phyloP scores from a whole-genome alignment of 2,113 vertebrate species.

The Dipodomys spectabilis region DNA sequence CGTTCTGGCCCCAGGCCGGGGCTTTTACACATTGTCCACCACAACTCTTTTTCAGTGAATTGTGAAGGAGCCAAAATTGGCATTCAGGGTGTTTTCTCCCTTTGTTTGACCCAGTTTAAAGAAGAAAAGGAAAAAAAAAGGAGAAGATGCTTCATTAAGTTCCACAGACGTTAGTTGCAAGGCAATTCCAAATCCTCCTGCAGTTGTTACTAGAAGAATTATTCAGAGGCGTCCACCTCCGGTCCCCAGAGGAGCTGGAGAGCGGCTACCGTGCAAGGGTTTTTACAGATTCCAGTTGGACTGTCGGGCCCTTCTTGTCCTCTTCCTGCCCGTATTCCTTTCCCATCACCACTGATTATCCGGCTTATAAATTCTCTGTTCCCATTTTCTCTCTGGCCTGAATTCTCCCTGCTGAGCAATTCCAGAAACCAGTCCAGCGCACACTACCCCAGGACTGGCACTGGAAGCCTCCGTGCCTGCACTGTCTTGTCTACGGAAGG shows the following conservation, averaged over 20 bases:
- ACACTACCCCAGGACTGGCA: not conserved
- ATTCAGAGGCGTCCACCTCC: not conserved
- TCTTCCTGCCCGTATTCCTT: constrained; percentile 25
- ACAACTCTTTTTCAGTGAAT: not conserved
- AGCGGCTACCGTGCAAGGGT: not conserved
- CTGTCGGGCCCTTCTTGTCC: not conserved
- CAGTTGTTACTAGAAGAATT: constrained; percentile 40
- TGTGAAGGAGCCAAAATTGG: constrained; percentile 3
- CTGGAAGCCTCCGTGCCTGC: not conserved
- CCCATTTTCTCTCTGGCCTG: constrained; percentile 1
- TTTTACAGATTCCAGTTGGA: constrained; percentile 13
- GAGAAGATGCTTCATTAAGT: constrained; percentile 69
- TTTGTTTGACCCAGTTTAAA: constrained; percentile 69
- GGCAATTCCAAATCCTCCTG: constrained; percentile 49
- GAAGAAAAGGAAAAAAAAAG: constrained; percentile 51
- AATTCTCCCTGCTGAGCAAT: constrained; percentile 13
- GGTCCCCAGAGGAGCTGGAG: constrained; percentile 18
- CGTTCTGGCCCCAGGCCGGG: constrained; percentile 5
- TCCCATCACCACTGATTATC: constrained; percentile 35
- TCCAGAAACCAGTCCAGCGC: not conserved
- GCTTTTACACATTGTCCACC: constrained; percentile 42
- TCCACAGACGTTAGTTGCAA: constrained; percentile 20
- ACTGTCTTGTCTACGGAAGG: not conserved
- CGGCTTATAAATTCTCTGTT: not conserved
- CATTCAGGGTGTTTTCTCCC: constrained; percentile 33